A percentile compares a stretch with the other conserved stretches of the same genome.
Evolutionary conservation across 2,113 vertebrate genomes (phyloP).

Genomic region (Callithrix jacchus): DNA sequence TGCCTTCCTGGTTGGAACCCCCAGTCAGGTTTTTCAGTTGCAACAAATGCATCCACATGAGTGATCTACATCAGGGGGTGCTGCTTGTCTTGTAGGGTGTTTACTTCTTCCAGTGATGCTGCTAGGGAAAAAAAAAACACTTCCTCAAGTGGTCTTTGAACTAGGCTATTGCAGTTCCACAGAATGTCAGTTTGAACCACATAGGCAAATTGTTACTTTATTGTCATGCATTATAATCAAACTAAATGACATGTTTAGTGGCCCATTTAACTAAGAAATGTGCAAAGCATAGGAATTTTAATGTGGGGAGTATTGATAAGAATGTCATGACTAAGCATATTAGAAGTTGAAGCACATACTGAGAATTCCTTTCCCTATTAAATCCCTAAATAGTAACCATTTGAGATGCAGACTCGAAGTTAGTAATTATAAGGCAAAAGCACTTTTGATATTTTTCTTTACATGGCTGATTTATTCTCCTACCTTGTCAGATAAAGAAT

Average conservation of each 20-base stretch:
- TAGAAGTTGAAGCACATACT: not conserved
- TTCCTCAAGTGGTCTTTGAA: rapidly evolving
- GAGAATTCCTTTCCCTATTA: conserved; percentile 23
- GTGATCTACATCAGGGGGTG: not conserved
- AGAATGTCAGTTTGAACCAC: not conserved
- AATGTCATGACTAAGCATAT: conserved; percentile 10
- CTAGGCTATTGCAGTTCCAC: not conserved
- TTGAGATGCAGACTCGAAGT: conserved; percentile 16
- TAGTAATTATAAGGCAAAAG: conserved; percentile 57
- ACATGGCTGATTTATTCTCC: conserved; percentile 49
- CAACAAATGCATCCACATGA: not conserved
- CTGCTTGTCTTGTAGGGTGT: not conserved
- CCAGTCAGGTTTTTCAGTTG: not conserved
- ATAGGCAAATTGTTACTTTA: not conserved
- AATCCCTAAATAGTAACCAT: conserved; percentile 48
- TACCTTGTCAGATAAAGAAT: conserved; percentile 58
- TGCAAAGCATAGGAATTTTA: not conserved
- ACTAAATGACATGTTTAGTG: not conserved
- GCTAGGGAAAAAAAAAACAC: too few species aligned
- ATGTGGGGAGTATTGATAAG: not conserved
- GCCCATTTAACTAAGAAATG: not conserved
- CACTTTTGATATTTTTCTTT: conserved; percentile 59
- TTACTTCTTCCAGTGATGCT: not conserved
- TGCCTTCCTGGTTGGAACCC: not conserved
- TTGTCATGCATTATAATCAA: not conserved